Evolutionary conservation across 2,113 vertebrate species (phyloP).

Genomic region (Petrocephalus microphthalmus): DNA sequence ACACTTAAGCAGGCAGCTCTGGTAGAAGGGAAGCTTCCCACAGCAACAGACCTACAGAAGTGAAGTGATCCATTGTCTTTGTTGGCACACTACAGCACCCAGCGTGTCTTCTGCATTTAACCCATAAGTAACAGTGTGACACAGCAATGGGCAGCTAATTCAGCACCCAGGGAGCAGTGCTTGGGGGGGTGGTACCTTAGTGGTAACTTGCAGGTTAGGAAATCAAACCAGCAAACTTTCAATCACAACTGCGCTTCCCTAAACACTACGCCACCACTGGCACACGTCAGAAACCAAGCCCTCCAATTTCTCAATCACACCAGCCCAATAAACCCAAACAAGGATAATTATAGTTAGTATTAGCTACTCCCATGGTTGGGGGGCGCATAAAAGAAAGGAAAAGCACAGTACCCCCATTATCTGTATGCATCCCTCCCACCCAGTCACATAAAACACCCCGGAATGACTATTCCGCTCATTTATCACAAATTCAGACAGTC

Average conservation of each 20-base stretch:
- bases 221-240: too few relatives aligned
- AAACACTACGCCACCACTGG: too few relatives aligned
- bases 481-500: background rate
- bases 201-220: too few relatives aligned
- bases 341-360: slow-evolving; percentile 23
- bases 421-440: background rate
- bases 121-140: too few relatives aligned
- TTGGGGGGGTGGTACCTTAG: too few relatives aligned
- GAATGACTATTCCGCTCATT: background rate
- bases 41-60: background rate
- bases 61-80: too few relatives aligned
- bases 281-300: background rate
- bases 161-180: too few relatives aligned
- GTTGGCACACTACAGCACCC: too few relatives aligned
- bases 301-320: background rate
- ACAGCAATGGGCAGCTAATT: too few relatives aligned
- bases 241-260: too few relatives aligned
- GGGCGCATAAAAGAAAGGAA: background rate
- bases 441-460: slow-evolving; percentile 20
- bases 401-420: background rate
- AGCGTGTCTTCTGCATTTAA: too few relatives aligned
- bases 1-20: too few relatives aligned
- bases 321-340: background rate
- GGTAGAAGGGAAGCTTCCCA: background rate
- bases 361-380: background rate